Percentiles rank a stretch among this genome's conserved stretches.
These are phyloP conservation scores for Microcebus murinus DNA, from an alignment of 2,113 vertebrate genomes.

Conservation along the genomic window DNA sequence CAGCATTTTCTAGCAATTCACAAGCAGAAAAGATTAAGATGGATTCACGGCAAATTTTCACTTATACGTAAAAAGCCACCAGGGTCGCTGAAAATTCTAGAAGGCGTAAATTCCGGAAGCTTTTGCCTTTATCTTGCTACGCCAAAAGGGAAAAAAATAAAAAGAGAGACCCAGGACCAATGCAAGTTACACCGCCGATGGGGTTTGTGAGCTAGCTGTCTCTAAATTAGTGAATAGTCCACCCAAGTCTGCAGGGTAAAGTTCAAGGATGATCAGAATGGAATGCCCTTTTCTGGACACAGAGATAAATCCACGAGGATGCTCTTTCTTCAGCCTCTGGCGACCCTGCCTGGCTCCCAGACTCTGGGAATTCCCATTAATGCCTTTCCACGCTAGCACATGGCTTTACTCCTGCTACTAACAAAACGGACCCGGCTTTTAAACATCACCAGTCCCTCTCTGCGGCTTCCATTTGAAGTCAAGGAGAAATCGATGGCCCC, in stretches of 20 bases:
- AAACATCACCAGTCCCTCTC: neutral
- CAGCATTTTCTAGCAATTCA: slow-evolving; percentile 51
- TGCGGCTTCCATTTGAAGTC: slow-evolving; percentile 9
- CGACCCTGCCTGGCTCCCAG: neutral
- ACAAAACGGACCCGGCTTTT: neutral
- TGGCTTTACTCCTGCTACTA: neutral
- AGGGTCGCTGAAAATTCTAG: neutral
- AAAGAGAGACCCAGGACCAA: neutral
- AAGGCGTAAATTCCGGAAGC: slow-evolving; percentile 1
- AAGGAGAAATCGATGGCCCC: slow-evolving; percentile 13
- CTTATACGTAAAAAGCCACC: slow-evolving; percentile 18
- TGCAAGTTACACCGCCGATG: neutral
- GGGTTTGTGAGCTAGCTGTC: neutral
- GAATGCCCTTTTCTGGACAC: neutral
- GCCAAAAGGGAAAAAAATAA: slow-evolving; percentile 2
- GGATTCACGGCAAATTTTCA: slow-evolving; percentile 42
- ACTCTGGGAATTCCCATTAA: neutral
- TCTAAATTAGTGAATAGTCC: slow-evolving; percentile 4
- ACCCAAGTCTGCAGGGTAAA: neutral
- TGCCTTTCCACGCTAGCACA: neutral
- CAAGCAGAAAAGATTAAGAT: slow-evolving; percentile 15
- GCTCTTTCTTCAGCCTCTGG: neutral
- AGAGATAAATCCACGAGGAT: neutral
- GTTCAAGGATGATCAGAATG: neutral
- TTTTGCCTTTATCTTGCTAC: slow-evolving; percentile 25